These are phyloP conservation scores for Nymphicus hollandicus DNA, from an alignment of 2,113 vertebrate genomes.

Conservation along the genomic window DNA sequence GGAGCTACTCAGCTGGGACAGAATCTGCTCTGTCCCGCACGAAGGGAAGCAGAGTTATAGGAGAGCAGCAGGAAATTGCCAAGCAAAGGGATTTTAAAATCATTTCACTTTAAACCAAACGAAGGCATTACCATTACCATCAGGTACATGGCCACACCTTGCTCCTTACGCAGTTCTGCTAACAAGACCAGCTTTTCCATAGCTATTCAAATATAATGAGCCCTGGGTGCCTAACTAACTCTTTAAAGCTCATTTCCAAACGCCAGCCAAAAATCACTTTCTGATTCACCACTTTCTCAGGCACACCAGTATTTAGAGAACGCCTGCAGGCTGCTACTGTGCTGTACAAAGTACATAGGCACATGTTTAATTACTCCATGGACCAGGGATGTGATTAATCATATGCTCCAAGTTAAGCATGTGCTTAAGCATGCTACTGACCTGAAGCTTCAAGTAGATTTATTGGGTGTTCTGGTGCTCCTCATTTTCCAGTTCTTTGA, in stretches of 20 bases:
- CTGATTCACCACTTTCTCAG: constrained; percentile 61
- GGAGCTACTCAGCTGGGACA: not conserved
- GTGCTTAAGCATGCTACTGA: constrained; percentile 21
- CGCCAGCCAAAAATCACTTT: constrained; percentile 42
- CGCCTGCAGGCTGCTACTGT: constrained; percentile 24
- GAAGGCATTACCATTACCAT: not conserved
- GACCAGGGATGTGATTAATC: constrained; percentile 47
- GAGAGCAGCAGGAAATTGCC: not conserved
- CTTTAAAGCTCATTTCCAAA: constrained; percentile 10
- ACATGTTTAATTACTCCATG: constrained; percentile 18
- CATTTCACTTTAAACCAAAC: constrained; percentile 13
- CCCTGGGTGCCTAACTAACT: not conserved
- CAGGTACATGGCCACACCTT: constrained; percentile 28
- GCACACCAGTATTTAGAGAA: constrained; percentile 14
- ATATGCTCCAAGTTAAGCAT: constrained; percentile 36
- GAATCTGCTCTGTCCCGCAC: not conserved
- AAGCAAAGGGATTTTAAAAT: not conserved
- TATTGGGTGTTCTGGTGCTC: not conserved
- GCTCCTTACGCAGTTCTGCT: not conserved
- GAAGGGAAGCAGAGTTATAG: not conserved
- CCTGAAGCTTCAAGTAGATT: not conserved
- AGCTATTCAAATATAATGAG: constrained; percentile 3
- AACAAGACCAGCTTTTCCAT: not conserved
- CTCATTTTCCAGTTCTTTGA: not conserved
- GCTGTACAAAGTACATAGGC: constrained; percentile 1